phyloP scores from a whole-genome alignment of 2,888 invertebrate genomes.

The Bibio marci region DNA sequence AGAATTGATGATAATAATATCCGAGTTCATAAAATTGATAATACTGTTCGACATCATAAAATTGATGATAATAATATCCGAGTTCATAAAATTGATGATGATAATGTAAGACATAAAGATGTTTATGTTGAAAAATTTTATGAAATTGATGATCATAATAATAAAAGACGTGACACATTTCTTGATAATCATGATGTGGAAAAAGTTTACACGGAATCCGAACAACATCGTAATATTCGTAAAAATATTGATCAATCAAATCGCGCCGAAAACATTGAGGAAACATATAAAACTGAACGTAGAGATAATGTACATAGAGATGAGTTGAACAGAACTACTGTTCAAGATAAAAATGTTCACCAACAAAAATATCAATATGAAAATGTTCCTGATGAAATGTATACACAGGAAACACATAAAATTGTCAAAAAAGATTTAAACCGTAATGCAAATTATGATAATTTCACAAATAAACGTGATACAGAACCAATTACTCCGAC shows the following conservation, averaged over 20 bases:
- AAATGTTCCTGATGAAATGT: not conserved
- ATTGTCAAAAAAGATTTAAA: constrained; percentile 1
- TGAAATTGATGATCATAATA: not conserved
- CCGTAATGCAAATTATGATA: not conserved
- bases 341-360: not conserved
- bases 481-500: no score
- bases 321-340: not conserved
- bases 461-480: not conserved
- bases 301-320: not conserved
- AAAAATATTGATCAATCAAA: no score
- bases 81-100: constrained; percentile 7
- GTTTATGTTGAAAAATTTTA: constrained; percentile 3
- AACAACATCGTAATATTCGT: no score
- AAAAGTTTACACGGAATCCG: no score
- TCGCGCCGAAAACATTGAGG: no score
- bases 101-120: constrained; percentile 10
- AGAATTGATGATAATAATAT: constrained; percentile 2
- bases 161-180: no score
- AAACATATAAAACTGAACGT: no score
- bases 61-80: constrained; percentile 4
- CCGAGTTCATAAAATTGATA: constrained; percentile 1
- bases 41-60: no score
- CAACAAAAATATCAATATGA: not conserved
- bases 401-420: not conserved
- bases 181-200: no score